Evolutionary conservation across 2,113 vertebrate species (phyloP).

Genomic region (Grallaria varia): DNA sequence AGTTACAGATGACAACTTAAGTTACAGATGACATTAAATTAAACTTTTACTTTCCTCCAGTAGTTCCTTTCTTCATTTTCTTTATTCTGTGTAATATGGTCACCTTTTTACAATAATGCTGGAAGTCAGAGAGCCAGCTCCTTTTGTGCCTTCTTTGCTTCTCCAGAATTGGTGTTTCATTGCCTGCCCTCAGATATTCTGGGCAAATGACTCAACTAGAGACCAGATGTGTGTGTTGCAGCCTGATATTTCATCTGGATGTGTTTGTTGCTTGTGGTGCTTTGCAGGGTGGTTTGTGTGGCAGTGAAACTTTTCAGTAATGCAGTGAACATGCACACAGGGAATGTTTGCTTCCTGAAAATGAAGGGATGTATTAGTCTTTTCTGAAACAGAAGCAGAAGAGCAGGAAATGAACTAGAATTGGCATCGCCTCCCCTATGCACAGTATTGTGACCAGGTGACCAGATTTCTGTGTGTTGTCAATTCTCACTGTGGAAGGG

Average conservation of each 20-base stretch:
- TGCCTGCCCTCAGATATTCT: not conserved
- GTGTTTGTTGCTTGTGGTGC: not conserved
- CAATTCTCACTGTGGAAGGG: slow-evolving; percentile 18
- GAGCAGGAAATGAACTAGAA: slow-evolving; percentile 49
- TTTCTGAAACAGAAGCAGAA: slow-evolving; percentile 49
- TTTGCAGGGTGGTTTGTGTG: not conserved
- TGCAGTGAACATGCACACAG: not conserved
- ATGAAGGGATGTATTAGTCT: slow-evolving; percentile 17
- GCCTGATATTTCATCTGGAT: accelerated
- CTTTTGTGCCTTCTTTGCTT: not conserved
- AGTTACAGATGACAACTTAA: not conserved
- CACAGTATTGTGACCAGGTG: slow-evolving; percentile 43
- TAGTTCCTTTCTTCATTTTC: not conserved
- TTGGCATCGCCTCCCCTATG: not conserved
- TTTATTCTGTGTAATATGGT: not conserved
- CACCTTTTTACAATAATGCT: not conserved
- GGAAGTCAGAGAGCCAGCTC: not conserved
- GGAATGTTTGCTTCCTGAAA: slow-evolving; percentile 46
- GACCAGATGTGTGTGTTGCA: not conserved
- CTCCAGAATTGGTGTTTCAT: not conserved
- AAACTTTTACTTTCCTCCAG: not conserved
- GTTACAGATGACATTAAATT: not conserved
- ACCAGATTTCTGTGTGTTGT: slow-evolving; percentile 65
- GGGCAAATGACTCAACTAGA: not conserved
- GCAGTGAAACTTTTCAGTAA: not conserved